phyloP scores from a whole-genome alignment of 2,888 invertebrate genomes.

The Syritta pipiens region DNA sequence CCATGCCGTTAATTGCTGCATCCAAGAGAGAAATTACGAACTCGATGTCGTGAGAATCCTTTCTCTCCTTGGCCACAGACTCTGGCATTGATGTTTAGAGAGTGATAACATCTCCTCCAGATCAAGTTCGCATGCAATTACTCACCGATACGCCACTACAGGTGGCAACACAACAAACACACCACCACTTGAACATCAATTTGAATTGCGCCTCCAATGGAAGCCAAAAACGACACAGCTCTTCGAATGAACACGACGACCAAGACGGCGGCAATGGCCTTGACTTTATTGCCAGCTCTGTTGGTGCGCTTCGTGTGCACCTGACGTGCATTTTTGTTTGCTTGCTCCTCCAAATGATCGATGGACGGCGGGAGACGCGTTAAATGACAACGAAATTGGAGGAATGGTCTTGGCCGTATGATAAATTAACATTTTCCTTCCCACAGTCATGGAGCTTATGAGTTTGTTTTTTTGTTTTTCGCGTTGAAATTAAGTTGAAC shows the following conservation, averaged over 20 bases:
- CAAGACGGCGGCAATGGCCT: constrained; percentile 42
- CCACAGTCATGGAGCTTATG: background rate
- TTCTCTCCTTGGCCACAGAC: constrained; percentile 7
- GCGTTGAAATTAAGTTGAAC: background rate
- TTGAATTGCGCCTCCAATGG: constrained; percentile 31
- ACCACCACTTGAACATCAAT: no score
- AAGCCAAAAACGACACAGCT: constrained; percentile 30
- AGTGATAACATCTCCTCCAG: background rate
- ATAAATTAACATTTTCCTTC: constrained; percentile 5
- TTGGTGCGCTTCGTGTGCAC: constrained; percentile 51
- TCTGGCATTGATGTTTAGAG: background rate
- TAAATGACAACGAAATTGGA: constrained; percentile 43
- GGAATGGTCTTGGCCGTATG: constrained; percentile 9
- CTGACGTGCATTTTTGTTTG: constrained; percentile 53
- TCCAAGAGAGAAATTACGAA: constrained; percentile 2
- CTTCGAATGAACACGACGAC: constrained; percentile 36
- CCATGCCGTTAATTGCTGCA: constrained; percentile 5
- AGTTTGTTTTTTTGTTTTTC: background rate
- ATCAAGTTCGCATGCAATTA: constrained; percentile 12
- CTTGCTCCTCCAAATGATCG: constrained; percentile 33
- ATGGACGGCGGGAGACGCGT: constrained; percentile 22
- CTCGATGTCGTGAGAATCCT: constrained; percentile 18
- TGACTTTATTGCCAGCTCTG: constrained; percentile 57
- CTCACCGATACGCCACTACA: background rate
- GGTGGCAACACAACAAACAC: no score